Percentiles rank a stretch among this genome's conserved stretches.
These are phyloP conservation scores for Tadarida brasiliensis DNA, from an alignment of 2,797 vertebrate species.

Conservation along the genomic window DNA sequence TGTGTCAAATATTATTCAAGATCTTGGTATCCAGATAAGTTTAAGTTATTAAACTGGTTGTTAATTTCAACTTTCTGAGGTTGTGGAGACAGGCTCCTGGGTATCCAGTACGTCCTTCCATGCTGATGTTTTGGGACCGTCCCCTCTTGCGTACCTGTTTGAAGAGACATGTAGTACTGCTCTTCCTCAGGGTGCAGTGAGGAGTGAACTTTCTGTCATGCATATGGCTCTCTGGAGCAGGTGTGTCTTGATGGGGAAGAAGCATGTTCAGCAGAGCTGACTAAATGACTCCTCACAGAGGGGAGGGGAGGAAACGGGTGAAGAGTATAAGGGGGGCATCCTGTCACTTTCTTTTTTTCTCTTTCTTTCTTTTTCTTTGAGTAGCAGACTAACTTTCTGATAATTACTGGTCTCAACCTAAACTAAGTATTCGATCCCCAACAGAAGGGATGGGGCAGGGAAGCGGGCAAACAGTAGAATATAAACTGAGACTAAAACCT, in stretches of 20 bases:
- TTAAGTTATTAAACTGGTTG: neutral
- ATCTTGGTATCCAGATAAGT: neutral
- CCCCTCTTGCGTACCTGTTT: neutral
- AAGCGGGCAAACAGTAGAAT: neutral
- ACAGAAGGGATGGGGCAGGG: neutral
- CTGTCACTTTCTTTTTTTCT: neutral
- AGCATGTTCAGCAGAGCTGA: slow-evolving; percentile 44
- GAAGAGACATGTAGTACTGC: neutral
- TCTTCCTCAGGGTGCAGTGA: neutral
- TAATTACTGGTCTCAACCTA: slow-evolving; percentile 21
- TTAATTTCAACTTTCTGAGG: neutral
- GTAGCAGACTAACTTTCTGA: slow-evolving; percentile 37
- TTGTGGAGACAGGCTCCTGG: neutral
- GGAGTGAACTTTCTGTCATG: neutral
- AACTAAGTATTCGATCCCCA: slow-evolving; percentile 8
- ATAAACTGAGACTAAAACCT: slow-evolving; percentile 26
- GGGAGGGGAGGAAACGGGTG: neutral
- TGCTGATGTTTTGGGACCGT: neutral
- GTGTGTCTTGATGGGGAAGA: slow-evolving; percentile 69
- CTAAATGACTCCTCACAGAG: neutral
- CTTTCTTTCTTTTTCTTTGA: neutral
- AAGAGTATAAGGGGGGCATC: neutral
- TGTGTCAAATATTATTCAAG: neutral
- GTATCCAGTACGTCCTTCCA: no score
- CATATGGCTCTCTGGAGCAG: slow-evolving; percentile 72